A percentile compares a stretch with the other conserved stretches of the same genome.
Conservation (phyloP, 2,888 invertebrate species). For the Cheilosia impressa region DNA sequence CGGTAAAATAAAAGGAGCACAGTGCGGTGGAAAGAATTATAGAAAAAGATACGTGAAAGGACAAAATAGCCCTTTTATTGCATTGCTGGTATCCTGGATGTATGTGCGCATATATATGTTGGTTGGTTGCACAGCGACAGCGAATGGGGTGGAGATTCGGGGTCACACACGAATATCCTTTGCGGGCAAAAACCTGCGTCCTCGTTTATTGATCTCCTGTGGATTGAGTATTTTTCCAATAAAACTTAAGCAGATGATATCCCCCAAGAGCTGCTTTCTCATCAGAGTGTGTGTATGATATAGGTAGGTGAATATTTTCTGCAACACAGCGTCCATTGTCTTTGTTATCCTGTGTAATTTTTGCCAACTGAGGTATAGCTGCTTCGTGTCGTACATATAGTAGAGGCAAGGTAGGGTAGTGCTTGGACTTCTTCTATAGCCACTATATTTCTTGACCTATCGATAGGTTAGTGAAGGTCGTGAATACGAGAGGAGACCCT, state of each 20-base stretch:
- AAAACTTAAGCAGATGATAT: constrained; percentile 65
- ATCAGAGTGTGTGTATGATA: too few species aligned
- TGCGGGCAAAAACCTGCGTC: constrained; percentile 34
- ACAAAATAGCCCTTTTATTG: constrained; percentile 75
- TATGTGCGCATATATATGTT: constrained; percentile 2
- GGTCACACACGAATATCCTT: constrained; percentile 35
- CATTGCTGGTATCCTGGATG: constrained; percentile 48
- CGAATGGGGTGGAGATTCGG: constrained; percentile 25
- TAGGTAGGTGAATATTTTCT: too few species aligned
- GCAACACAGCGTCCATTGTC: not conserved
- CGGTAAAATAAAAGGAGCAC: constrained; percentile 57
- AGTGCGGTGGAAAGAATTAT: constrained; percentile 65
- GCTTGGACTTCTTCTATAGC: too few species aligned
- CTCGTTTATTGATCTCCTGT: constrained; percentile 46
- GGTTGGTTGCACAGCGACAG: not conserved
- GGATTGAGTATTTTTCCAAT: constrained; percentile 62
- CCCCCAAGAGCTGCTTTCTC: not conserved
- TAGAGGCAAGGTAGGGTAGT: too few species aligned
- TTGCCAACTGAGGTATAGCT: too few species aligned
- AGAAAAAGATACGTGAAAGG: constrained; percentile 74
- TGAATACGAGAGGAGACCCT: too few species aligned
- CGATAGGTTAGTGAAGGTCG: too few species aligned
- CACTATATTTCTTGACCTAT: too few species aligned
- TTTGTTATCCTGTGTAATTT: too few species aligned
- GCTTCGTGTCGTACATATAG: too few species aligned